phyloP scores from a whole-genome alignment of 1,140 invertebrate species.

The Caenorhabditis brenneri region DNA sequence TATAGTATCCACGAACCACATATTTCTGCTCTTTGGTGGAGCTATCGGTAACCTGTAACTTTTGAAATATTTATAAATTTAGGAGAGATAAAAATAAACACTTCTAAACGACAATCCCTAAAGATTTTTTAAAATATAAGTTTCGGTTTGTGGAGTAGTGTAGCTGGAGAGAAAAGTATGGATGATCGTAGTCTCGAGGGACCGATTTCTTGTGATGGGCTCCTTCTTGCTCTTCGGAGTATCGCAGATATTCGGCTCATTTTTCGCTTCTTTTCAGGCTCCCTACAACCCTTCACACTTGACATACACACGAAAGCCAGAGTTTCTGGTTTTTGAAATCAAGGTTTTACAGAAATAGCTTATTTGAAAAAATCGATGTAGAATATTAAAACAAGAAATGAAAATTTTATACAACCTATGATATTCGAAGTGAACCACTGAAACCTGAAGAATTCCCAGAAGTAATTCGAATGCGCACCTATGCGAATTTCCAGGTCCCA shows the following conservation, averaged over 20 bases:
- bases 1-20: constrained; percentile 80
- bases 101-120: too few species aligned
- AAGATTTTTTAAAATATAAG: background rate
- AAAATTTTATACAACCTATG: too few species aligned
- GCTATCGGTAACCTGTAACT: constrained; percentile 61
- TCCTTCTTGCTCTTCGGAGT: constrained; percentile 41
- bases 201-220: constrained; percentile 23
- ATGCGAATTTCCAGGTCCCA: constrained; percentile 7
- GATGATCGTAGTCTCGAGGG: background rate
- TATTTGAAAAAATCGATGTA: background rate
- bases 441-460: background rate
- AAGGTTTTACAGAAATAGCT: background rate
- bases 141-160: background rate
- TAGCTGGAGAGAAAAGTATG: background rate
- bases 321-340: background rate
- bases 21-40: constrained; percentile 74
- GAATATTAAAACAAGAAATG: too few species aligned
- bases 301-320: background rate
- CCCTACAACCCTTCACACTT: background rate
- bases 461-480: background rate
- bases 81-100: too few species aligned
- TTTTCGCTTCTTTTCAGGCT: background rate
- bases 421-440: too few species aligned
- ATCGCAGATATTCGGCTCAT: constrained; percentile 24
- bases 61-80: too few species aligned